A percentile compares a stretch with the other conserved stretches of the same genome.
Evolutionary conservation across 2,888 invertebrate species (phyloP).

Genomic region (Drosophila limbata): DNA sequence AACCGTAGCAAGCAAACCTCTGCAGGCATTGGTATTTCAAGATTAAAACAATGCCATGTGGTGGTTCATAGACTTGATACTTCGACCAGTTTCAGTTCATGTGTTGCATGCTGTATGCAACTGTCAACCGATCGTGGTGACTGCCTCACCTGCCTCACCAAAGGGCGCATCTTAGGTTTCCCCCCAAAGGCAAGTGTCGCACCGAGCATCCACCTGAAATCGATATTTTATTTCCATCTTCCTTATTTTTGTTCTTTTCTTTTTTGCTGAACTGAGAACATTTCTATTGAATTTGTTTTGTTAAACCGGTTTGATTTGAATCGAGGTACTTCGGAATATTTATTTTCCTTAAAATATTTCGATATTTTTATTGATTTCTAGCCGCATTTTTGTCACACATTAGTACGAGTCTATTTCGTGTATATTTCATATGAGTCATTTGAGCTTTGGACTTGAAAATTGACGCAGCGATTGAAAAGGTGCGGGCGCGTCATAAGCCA

Average conservation of each 20-base stretch:
- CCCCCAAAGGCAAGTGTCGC: slow-evolving; percentile 43
- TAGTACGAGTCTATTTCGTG: slow-evolving; percentile 58
- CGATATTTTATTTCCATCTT: slow-evolving; percentile 60
- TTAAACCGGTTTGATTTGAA: slow-evolving; percentile 42
- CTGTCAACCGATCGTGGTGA: slow-evolving; percentile 35
- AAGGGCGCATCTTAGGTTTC: slow-evolving; percentile 59
- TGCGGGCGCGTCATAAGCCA: slow-evolving; percentile 44
- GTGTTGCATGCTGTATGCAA: slow-evolving; percentile 29
- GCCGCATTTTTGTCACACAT: slow-evolving; percentile 60
- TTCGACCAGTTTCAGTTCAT: slow-evolving; percentile 28
- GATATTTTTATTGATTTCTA: slow-evolving; percentile 74
- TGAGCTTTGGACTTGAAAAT: slow-evolving; percentile 53
- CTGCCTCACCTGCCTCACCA: slow-evolving; percentile 30
- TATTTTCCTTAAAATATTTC: slow-evolving; percentile 53
- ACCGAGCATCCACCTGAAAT: slow-evolving; percentile 68
- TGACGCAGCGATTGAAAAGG: slow-evolving; percentile 45
- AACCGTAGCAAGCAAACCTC: slow-evolving; percentile 43
- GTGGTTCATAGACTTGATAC: slow-evolving; percentile 42
- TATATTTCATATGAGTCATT: slow-evolving; percentile 56
- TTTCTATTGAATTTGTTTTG: slow-evolving; percentile 70
- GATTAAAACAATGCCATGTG: slow-evolving; percentile 49
- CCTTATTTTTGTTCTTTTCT: slow-evolving; percentile 10
- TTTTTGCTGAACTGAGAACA: slow-evolving; percentile 47
- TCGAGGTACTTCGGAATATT: slow-evolving; percentile 45
- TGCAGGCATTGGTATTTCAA: slow-evolving; percentile 22